Evolutionary conservation across 2,888 invertebrate species (phyloP), one percentile per base, ranked within the genome.

Genomic region (Polydrusus tereticollis): DNA sequence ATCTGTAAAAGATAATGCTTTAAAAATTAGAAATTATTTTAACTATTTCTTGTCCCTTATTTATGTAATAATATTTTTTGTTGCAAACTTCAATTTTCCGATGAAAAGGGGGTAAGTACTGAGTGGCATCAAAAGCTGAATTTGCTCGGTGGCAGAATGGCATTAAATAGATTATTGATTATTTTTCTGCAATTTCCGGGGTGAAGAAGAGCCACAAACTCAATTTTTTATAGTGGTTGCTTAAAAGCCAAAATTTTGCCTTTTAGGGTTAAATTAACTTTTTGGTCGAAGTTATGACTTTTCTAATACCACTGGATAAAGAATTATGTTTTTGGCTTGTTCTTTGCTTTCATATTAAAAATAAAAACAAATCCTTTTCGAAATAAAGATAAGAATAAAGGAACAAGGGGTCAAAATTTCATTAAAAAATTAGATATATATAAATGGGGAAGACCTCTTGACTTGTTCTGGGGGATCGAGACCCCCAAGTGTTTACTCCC

Each of bases 51-150:
- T 14, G 14, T 50, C 14, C n/a, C 26, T 26, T 50, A 50, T 50
- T 50, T 50, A 26, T 50, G 26, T 14, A 50, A 50, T 50, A 26
- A 50, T 50, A 16, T 50, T 50, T 50, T 50, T 50, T 50, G 12
- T 50, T 50, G 50, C 50, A 50, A 50, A 50, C 50, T 50, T 50
- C 26, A 50, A 50, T 50, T 50, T 50, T 26, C 50, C 50, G 50
- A 50, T 50, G 50, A 50, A 50, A 50, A 50, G 50, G 50, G 50
- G 50, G 50, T 50, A 50, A 50, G 50, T 50, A 50, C 50, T 26
- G 50, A 50, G 50, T 50, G 50, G 50, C 50, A 50, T 50, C 26
- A 50, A 50, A 50, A 50, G 50, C 50, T 26, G 7, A 50, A 14
- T 50, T 26, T 50, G 50, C 50, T 26, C 26, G 50, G 23, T 50